These are phyloP conservation scores for Montipora efflorescens DNA, from an alignment of 64 coral and sea anemone species.

Conservation along the genomic window DNA sequence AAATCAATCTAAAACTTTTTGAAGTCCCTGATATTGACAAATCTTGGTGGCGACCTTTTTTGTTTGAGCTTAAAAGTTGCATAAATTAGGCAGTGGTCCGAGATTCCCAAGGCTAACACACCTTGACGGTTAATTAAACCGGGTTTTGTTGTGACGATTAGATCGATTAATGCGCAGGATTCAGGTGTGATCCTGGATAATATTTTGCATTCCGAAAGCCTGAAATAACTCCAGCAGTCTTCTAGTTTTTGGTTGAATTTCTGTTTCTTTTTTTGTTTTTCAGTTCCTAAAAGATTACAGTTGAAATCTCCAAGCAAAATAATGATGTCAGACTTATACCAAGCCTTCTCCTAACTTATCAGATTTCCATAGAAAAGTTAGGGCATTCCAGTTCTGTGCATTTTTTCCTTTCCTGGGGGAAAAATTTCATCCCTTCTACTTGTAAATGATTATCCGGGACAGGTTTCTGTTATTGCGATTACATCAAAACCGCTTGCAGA, in stretches of 20 bases:
- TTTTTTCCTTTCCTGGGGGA: no score
- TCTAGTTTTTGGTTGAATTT: background rate
- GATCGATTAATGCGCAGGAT: background rate
- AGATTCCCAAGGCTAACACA: conserved; percentile 15
- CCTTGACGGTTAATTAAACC: conserved; percentile 1
- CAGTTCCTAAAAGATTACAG: no score
- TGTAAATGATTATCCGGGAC: no score
- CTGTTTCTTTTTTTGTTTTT: no score
- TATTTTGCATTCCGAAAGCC: conserved; percentile 19
- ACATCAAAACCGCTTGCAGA: no score
- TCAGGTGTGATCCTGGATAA: conserved; percentile 12
- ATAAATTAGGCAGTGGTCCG: conserved; percentile 11
- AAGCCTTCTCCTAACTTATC: no score
- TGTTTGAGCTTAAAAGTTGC: background rate
- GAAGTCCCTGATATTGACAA: background rate
- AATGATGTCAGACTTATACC: no score
- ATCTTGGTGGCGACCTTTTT: background rate
- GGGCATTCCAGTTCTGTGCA: no score
- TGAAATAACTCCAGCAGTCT: background rate
- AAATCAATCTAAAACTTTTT: background rate
- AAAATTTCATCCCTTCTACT: no score
- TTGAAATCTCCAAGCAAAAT: no score
- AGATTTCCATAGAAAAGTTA: no score
- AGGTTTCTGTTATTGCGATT: no score
- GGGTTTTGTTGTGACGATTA: background rate